A percentile compares a stretch with the other conserved stretches of the same genome.
Evolutionary conservation across 2,888 invertebrate species (phyloP).

Genomic region (Helicoverpa assulta): DNA sequence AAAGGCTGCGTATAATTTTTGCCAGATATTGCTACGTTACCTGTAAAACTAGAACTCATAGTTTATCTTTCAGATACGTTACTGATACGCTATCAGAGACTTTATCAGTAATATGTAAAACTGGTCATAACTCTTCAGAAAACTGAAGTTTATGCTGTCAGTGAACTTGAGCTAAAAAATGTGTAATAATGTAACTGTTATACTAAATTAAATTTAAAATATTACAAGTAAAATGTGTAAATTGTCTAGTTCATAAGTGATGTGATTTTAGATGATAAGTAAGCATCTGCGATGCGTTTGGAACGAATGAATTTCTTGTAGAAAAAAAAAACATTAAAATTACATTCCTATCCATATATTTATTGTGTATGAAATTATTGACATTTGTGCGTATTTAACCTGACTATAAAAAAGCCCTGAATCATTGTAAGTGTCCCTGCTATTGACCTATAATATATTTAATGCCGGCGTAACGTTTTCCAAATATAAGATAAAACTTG

Average conservation of each 20-base stretch:
- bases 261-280: slow-evolving; percentile 62
- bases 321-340: slow-evolving; percentile 13
- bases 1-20: too few relatives aligned
- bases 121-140: too few relatives aligned
- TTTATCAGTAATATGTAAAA: too few relatives aligned
- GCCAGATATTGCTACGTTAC: too few relatives aligned
- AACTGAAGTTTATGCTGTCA: too few relatives aligned
- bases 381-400: not conserved
- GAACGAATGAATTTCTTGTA: slow-evolving; percentile 39
- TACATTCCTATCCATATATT: slow-evolving; percentile 41
- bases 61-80: too few relatives aligned
- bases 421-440: not conserved
- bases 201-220: not conserved
- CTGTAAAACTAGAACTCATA: too few relatives aligned
- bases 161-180: too few relatives aligned
- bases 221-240: slow-evolving; percentile 42
- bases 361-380: slow-evolving; percentile 9
- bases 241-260: slow-evolving; percentile 57
- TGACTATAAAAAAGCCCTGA: not conserved
- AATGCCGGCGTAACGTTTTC: too few relatives aligned
- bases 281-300: slow-evolving; percentile 9
- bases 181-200: slow-evolving; percentile 16
- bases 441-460: not conserved
- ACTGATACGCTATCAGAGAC: too few relatives aligned
- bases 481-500: too few relatives aligned